Conservation (phyloP, 2,113 vertebrate genomes). For the Gavialis gangeticus region DNA sequence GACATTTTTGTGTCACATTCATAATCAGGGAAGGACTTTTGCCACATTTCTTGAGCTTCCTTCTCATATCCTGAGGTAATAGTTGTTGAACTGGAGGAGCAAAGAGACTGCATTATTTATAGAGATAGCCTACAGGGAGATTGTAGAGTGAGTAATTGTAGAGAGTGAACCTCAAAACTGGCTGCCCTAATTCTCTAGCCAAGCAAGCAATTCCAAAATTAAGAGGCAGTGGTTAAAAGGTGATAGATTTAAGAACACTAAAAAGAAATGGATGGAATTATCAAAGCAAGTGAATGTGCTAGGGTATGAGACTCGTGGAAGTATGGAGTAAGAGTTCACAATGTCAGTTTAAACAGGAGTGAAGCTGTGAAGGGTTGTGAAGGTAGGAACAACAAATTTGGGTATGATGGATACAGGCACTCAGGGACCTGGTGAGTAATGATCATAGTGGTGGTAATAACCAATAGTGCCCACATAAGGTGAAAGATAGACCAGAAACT, state of each 20-base stretch:
- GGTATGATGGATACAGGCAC: not conserved
- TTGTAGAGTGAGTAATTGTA: not conserved
- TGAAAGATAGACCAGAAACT: not conserved
- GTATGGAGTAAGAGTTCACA: not conserved
- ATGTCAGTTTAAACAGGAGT: not conserved
- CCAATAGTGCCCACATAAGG: not conserved
- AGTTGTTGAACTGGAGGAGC: constrained; percentile 41
- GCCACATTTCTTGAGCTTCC: constrained; percentile 50
- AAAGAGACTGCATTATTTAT: not conserved
- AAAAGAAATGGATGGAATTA: not conserved
- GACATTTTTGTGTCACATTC: constrained; percentile 33
- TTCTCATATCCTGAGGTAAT: constrained; percentile 35
- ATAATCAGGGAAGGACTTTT: constrained; percentile 37
- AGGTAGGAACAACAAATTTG: not conserved
- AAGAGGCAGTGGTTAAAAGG: not conserved
- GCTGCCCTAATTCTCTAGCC: not conserved
- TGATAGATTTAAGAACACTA: not conserved
- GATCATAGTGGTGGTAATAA: not conserved
- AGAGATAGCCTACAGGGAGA: not conserved
- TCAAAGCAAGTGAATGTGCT: not conserved
- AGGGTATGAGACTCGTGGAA: not conserved
- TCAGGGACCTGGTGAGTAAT: not conserved
- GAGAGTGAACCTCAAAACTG: not conserved
- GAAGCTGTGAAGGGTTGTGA: not conserved
- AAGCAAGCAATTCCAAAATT: not conserved